phyloP scores from a whole-genome alignment of 2,888 invertebrate genomes.

The Ecliptopera silaceata region DNA sequence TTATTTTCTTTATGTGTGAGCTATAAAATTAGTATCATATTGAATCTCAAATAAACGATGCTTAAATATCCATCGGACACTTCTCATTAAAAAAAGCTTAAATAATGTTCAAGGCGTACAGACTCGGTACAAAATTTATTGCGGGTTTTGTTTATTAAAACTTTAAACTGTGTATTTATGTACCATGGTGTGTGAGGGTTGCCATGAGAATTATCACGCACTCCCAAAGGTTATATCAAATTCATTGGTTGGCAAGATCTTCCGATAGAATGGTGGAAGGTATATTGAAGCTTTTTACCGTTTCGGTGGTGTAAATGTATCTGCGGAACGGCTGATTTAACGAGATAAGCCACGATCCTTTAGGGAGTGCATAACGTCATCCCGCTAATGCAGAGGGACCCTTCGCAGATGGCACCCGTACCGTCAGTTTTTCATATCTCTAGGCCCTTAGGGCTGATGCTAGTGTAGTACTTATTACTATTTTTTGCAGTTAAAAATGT shows the following conservation, averaged over 20 bases:
- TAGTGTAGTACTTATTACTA: slow-evolving; percentile 5
- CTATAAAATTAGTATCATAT: background rate
- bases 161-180: slow-evolving; percentile 19
- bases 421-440: slow-evolving; percentile 70
- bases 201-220: slow-evolving; percentile 11
- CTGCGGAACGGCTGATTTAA: slow-evolving; percentile 62
- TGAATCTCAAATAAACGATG: slow-evolving; percentile 2
- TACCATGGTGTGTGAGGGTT: slow-evolving; percentile 4
- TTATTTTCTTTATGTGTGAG: slow-evolving; percentile 8
- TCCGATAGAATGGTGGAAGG: slow-evolving; percentile 31
- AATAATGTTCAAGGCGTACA: slow-evolving; percentile 13
- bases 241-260: slow-evolving; percentile 38
- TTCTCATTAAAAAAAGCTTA: slow-evolving; percentile 15
- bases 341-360: slow-evolving; percentile 76
- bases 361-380: slow-evolving; percentile 80
- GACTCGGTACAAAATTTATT: slow-evolving; percentile 14
- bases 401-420: slow-evolving; percentile 78
- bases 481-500: too few relatives aligned
- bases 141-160: slow-evolving; percentile 5
- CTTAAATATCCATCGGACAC: slow-evolving; percentile 4
- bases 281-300: slow-evolving; percentile 61
- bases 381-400: slow-evolving; percentile 78
- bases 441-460: slow-evolving; percentile 49
- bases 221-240: slow-evolving; percentile 37
- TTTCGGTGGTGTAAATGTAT: slow-evolving; percentile 60